A percentile compares a stretch with the other conserved stretches of the same genome.
Conservation (phyloP, 92 coral and sea anemone genomes). For the Actinostola sp. region DNA sequence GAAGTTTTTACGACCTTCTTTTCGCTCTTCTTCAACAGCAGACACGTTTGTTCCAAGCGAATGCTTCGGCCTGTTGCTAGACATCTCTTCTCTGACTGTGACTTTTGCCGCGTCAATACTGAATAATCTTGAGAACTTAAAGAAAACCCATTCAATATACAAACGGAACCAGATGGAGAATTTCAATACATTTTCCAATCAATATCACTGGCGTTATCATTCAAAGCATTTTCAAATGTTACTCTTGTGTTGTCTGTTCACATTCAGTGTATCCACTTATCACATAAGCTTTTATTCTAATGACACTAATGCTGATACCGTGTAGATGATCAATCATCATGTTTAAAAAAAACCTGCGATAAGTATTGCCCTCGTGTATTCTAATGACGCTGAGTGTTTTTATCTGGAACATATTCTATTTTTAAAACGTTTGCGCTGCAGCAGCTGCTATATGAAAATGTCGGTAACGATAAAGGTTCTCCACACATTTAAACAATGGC, state of each 20-base stretch:
- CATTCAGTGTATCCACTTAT: conserved; percentile 2
- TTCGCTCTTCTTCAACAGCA: too few relatives aligned
- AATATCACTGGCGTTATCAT: conserved; percentile 20
- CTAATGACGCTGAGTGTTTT: too few relatives aligned
- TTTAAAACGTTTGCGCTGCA: too few relatives aligned
- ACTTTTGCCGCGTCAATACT: background rate
- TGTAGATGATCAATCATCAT: background rate
- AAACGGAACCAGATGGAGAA: conserved; percentile 34
- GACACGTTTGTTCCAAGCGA: too few relatives aligned
- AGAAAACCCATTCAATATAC: background rate
- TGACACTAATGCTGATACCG: background rate
- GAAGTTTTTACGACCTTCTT: too few relatives aligned
- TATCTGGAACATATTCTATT: too few relatives aligned
- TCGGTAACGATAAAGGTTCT: too few relatives aligned
- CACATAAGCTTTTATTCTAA: conserved; percentile 1
- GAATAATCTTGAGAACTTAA: background rate
- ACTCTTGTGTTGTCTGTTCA: conserved; percentile 8
- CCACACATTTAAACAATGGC: too few relatives aligned
- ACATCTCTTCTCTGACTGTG: background rate
- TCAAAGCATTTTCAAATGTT: conserved; percentile 17
- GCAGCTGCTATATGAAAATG: too few relatives aligned
- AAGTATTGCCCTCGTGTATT: too few relatives aligned
- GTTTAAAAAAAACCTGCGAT: background rate
- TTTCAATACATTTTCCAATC: conserved; percentile 15
- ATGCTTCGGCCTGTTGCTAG: too few relatives aligned